Conservation (phyloP, 2,113 vertebrate genomes). For the Melospiza georgiana region DNA sequence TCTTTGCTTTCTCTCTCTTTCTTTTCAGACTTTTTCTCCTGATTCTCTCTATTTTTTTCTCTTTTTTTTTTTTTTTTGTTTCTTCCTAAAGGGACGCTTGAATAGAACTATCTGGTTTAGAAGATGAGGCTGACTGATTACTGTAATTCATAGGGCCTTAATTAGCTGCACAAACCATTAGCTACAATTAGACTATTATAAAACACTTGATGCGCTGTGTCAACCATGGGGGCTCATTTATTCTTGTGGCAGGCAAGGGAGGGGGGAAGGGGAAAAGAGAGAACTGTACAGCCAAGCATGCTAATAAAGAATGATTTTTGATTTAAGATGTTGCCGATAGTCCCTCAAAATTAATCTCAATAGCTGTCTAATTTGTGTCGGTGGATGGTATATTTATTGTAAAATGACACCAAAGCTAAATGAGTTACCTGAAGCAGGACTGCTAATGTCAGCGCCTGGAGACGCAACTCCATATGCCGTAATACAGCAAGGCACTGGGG, state of each 20-base stretch:
- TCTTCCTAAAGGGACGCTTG: slow-evolving; percentile 74
- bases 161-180: slow-evolving; percentile 99
- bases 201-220: slow-evolving; percentile 91
- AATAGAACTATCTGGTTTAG: slow-evolving; percentile 83
- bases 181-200: slow-evolving; percentile 99
- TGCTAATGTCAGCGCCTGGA: slow-evolving; percentile 79
- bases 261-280: slow-evolving; percentile 57
- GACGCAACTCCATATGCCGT: slow-evolving; percentile 76
- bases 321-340: slow-evolving; percentile 86
- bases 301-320: slow-evolving; percentile 86
- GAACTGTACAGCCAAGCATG: slow-evolving; percentile 69
- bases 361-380: slow-evolving; percentile 89
- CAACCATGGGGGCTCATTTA: slow-evolving; percentile 86
- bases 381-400: slow-evolving; percentile 87
- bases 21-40: not conserved
- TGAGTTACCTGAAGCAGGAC: slow-evolving; percentile 84
- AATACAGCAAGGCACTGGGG: slow-evolving; percentile 45
- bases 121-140: slow-evolving; percentile 97
- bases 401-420: slow-evolving; percentile 85
- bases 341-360: slow-evolving; percentile 88
- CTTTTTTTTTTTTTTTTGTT: slow-evolving; percentile 30
- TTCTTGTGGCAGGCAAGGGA: slow-evolving; percentile 77
- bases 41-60: not conserved
- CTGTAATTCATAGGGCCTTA: slow-evolving; percentile 99
- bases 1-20: slow-evolving; percentile 48